Base-by-base conservation (phyloP, 2,888 invertebrate species). In the Metacarcinus magister region DNA sequence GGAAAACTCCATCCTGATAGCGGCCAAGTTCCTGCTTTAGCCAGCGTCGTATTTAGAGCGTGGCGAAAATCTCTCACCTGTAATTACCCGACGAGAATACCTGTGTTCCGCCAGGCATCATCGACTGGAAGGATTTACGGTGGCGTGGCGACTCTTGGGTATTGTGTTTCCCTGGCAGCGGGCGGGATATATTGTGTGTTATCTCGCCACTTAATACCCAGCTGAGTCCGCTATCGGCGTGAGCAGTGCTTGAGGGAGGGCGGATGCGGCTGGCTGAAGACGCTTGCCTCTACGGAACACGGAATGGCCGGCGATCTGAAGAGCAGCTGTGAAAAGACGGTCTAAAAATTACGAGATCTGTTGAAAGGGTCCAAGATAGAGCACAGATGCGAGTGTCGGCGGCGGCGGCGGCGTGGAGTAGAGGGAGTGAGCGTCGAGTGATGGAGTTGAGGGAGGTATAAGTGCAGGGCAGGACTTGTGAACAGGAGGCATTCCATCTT, bases 51-150 rank as follows among this genome's bases (percentile, higher is more conserved):
- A 93, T 93, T 67, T 93, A 93, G 93, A 93, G 75, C 93, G 93
- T 93, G 93, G 93, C 93, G 93, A 93, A 75, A 93, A 93, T 93
- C 67, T 93, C 93, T 75, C 93, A 39, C 93, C 75, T 93, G 93
- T 75, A 93, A 93, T 93, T 93, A 93, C 93, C 75, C 44, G 75
- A 32, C 43, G 75, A 43, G 93, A 75, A 48, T 92, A 92, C 92
- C 92, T 92, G 46, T 48, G 48, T 48, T 48, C 54, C 92, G 60
- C 32, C 92, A 60, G 92, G 92, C 54, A 92, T 93, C 93, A 75
- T 93, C 93, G 93, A 43, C 93, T 39, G 87, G 87, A 60, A 60
- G 54, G 92, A 92, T 92, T 92, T 92, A 92, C 92, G 54, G 92
- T 92, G 54, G 92, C 54, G 48, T 48, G 48, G 92, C 28, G 92